phyloP scores from a whole-genome alignment of 2,888 invertebrate genomes.

The Synanthedon tipuliformis region DNA sequence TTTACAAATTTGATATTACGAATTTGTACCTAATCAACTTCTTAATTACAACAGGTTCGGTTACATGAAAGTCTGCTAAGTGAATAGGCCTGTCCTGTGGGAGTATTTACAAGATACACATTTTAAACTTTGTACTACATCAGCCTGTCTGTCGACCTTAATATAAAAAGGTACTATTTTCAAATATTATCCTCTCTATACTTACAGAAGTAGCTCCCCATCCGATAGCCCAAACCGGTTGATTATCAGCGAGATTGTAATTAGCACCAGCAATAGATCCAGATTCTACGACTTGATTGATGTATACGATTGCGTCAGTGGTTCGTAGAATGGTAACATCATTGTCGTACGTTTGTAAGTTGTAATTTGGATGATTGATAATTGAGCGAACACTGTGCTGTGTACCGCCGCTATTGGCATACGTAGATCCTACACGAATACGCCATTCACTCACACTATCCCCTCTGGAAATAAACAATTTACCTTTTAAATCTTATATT shows the following conservation, averaged over 20 bases:
- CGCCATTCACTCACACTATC: conserved; percentile 21
- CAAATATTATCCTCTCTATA: conserved; percentile 1
- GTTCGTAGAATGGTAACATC: conserved; percentile 40
- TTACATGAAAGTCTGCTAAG: too few species aligned
- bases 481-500: too few species aligned
- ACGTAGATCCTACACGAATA: conserved; percentile 27
- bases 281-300: conserved; percentile 15
- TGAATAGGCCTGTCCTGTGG: too few species aligned
- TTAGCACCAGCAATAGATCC: conserved; percentile 24
- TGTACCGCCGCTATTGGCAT: conserved; percentile 25
- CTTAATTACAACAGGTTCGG: too few species aligned
- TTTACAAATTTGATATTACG: too few species aligned
- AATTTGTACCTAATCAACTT: too few species aligned
- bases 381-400: conserved; percentile 13
- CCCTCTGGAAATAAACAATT: conserved; percentile 13
- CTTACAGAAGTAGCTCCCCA: conserved; percentile 39
- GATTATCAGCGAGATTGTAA: conserved; percentile 26
- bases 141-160: too few species aligned
- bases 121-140: too few species aligned
- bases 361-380: conserved; percentile 31
- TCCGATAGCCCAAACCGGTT: conserved; percentile 40
- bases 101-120: too few species aligned
- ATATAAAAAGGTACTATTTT: too few species aligned
- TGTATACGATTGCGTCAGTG: conserved; percentile 15
- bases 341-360: conserved; percentile 14